These are phyloP conservation scores for Pterobdella sp. DNA, from an alignment of 2,888 invertebrate genomes.

Conservation along the genomic window DNA sequence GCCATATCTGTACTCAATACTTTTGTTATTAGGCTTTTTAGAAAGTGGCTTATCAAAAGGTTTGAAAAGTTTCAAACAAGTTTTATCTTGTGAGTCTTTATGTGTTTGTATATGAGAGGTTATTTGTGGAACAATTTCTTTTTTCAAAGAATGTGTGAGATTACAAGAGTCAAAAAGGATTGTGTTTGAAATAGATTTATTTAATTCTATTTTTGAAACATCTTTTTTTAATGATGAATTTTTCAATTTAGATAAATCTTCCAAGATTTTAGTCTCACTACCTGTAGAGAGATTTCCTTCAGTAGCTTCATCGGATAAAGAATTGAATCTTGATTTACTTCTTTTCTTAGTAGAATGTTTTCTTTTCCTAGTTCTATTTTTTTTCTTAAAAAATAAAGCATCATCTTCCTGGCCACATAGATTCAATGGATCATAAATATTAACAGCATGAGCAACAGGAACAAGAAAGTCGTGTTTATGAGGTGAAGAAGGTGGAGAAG, in stretches of 20 bases:
- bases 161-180: too few species aligned
- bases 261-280: not conserved
- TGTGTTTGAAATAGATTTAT: not conserved
- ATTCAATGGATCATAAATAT: constrained; percentile 83
- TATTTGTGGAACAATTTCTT: not conserved
- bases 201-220: constrained; percentile 43
- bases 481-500: constrained; percentile 68
- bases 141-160: not conserved
- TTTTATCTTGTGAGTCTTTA: not conserved
- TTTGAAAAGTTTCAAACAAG: not conserved
- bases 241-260: not conserved
- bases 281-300: constrained; percentile 12
- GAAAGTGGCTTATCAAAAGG: constrained; percentile 5
- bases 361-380: constrained; percentile 39
- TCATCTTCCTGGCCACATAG: constrained; percentile 54
- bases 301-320: not conserved
- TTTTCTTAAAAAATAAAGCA: constrained; percentile 34
- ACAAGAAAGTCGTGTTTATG: constrained; percentile 78
- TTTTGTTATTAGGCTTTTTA: constrained; percentile 59
- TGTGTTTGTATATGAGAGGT: not conserved
- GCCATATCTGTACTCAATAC: constrained; percentile 79
- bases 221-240: constrained; percentile 10
- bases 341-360: constrained; percentile 21
- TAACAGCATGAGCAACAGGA: constrained; percentile 77
- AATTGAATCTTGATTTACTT: constrained; percentile 19